phyloP scores from a whole-genome alignment of 2,888 invertebrate species.

The Lysandra coridon region DNA sequence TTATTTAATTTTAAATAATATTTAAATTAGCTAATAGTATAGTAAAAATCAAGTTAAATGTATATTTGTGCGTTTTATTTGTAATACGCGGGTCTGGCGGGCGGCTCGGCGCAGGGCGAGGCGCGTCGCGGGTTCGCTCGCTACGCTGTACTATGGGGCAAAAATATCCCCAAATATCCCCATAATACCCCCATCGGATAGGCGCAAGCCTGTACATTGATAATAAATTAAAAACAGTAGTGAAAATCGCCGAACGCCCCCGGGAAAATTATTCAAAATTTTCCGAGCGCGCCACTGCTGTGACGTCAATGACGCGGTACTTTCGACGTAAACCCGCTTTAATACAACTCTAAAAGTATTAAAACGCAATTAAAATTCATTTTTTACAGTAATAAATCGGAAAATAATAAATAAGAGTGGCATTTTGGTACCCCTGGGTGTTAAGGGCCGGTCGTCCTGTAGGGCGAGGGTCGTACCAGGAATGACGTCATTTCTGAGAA shows the following conservation, averaged over 20 bases:
- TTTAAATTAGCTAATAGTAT: not conserved
- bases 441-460: not conserved
- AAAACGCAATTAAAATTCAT: not conserved
- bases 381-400: not conserved
- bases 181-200: slow-evolving; percentile 54
- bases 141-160: slow-evolving; percentile 51
- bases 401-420: not conserved
- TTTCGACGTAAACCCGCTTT: not conserved
- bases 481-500: slow-evolving; percentile 13
- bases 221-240: slow-evolving; percentile 47
- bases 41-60: not conserved
- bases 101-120: slow-evolving; percentile 52
- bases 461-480: not conserved
- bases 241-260: slow-evolving; percentile 46
- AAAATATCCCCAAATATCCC: slow-evolving; percentile 54
- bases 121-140: slow-evolving; percentile 46
- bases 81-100: slow-evolving; percentile 54
- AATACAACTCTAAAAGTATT: not conserved
- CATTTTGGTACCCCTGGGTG: not conserved
- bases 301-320: slow-evolving; percentile 52
- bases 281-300: slow-evolving; percentile 59
- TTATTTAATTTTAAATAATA: not conserved
- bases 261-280: slow-evolving; percentile 72
- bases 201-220: slow-evolving; percentile 64
- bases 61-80: not conserved